phyloP scores from a whole-genome alignment of 2,797 vertebrate species.

The Gorsachius magnificus region DNA sequence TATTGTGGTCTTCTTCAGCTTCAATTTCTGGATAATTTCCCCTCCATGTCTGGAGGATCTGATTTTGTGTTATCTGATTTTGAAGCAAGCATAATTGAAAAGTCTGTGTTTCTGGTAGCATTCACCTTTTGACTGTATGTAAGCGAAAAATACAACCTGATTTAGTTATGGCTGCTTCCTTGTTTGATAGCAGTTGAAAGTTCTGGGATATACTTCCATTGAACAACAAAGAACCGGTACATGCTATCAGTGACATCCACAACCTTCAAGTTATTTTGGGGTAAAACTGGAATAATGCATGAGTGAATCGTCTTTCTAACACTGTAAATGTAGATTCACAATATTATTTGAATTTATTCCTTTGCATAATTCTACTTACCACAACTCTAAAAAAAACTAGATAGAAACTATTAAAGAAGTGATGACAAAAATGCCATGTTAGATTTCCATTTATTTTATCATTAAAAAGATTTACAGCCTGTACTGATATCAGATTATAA shows the following conservation, averaged over 20 bases:
- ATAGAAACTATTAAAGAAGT: slow-evolving; percentile 58
- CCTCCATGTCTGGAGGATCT: background rate
- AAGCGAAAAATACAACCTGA: background rate
- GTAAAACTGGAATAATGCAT: background rate
- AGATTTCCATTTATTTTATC: slow-evolving; percentile 53
- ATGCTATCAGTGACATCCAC: background rate
- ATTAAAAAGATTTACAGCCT: slow-evolving; percentile 63
- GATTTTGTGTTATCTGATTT: background rate
- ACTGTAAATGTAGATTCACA: background rate
- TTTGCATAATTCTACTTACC: slow-evolving; percentile 30
- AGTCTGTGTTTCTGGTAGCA: background rate
- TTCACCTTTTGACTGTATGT: background rate
- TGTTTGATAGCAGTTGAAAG: background rate
- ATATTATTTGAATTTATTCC: slow-evolving; percentile 29
- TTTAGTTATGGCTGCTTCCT: background rate
- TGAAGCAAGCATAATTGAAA: background rate
- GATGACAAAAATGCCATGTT: slow-evolving; percentile 60
- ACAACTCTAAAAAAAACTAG: slow-evolving; percentile 36
- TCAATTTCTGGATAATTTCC: background rate
- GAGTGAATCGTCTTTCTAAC: background rate
- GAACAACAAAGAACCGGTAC: background rate
- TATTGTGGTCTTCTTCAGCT: background rate
- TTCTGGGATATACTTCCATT: background rate
- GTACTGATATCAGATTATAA: slow-evolving; percentile 60
- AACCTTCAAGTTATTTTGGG: background rate